A percentile compares a stretch with the other conserved stretches of the same genome.
These are phyloP conservation scores for Andrena bicolor DNA, from an alignment of 2,888 invertebrate genomes.

Conservation along the genomic window DNA sequence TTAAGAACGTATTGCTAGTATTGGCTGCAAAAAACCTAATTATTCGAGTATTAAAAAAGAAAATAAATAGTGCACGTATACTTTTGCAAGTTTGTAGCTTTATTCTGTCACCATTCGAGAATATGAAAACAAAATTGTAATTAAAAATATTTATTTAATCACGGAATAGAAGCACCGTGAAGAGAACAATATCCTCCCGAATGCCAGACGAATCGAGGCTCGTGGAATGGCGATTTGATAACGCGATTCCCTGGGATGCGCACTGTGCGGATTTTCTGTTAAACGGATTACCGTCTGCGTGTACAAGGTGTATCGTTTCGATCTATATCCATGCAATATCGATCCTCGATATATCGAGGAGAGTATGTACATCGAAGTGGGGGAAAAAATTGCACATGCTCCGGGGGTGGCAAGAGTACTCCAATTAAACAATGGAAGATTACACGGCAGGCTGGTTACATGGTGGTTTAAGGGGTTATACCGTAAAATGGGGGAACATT, in stretches of 20 bases:
- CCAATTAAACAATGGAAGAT: not conserved
- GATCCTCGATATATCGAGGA: not conserved
- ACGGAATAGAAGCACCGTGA: no score
- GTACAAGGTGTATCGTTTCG: conserved; percentile 23
- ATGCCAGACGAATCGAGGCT: conserved; percentile 11
- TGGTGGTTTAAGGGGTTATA: no score
- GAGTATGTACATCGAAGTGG: conserved; percentile 4
- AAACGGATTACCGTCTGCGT: conserved; percentile 33
- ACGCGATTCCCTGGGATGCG: conserved; percentile 26
- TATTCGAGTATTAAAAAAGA: no score
- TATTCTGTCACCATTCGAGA: no score
- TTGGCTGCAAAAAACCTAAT: no score
- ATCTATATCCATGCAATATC: conserved; percentile 1
- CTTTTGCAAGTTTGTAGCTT: no score
- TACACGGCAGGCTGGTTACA: not conserved
- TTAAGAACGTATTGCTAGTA: no score
- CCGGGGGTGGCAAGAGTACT: not conserved
- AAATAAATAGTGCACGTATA: no score
- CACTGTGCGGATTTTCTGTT: conserved; percentile 32
- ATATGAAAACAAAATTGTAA: no score
- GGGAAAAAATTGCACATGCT: conserved; percentile 12
- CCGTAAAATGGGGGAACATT: no score
- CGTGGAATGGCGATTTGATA: conserved; percentile 32
- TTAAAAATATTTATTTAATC: no score
- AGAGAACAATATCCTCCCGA: no score